Conservation (phyloP, 1,140 invertebrate species). For the Drosophila mauritiana region DNA sequence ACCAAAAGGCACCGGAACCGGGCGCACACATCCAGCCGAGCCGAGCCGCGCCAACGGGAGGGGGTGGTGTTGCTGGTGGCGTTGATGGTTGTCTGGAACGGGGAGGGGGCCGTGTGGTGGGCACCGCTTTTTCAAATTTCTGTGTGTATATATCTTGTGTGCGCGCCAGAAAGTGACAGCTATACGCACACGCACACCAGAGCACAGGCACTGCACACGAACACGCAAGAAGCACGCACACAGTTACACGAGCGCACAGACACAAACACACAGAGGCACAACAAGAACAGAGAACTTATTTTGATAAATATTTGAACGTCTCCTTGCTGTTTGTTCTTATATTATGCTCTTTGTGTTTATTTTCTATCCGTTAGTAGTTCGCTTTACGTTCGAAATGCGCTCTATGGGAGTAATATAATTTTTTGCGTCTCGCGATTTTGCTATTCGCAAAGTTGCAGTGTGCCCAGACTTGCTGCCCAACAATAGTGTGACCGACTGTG, state of each 20-base stretch:
- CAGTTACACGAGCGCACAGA: conserved; percentile 1
- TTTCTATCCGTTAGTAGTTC: conserved; percentile 59
- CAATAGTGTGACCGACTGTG: neutral
- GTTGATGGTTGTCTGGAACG: conserved; percentile 23
- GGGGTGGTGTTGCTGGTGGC: neutral
- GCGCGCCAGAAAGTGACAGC: conserved; percentile 77
- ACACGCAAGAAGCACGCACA: conserved; percentile 17
- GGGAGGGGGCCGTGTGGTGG: conserved; percentile 33
- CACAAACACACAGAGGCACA: conserved; percentile 28
- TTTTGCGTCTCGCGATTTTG: conserved; percentile 5
- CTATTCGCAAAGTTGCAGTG: conserved; percentile 3
- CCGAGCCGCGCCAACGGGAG: neutral
- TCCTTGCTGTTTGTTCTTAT: conserved; percentile 48
- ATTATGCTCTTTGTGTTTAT: conserved; percentile 1
- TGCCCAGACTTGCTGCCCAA: neutral
- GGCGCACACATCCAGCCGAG: conserved; percentile 61
- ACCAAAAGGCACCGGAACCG: conserved; percentile 69
- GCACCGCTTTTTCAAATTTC: conserved; percentile 55
- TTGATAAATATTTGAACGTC: conserved; percentile 37
- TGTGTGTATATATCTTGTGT: conserved; percentile 63
- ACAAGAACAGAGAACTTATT: conserved; percentile 45
- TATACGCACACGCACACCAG: conserved; percentile 59
- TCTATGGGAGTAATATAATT: neutral
- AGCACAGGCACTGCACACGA: conserved; percentile 32
- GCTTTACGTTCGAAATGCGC: conserved; percentile 21